Percentiles rank a stretch among this genome's conserved stretches.
Evolutionary conservation across 92 coral and sea anemone genomes (phyloP).

Genomic region (Epizoanthus stellaris): DNA sequence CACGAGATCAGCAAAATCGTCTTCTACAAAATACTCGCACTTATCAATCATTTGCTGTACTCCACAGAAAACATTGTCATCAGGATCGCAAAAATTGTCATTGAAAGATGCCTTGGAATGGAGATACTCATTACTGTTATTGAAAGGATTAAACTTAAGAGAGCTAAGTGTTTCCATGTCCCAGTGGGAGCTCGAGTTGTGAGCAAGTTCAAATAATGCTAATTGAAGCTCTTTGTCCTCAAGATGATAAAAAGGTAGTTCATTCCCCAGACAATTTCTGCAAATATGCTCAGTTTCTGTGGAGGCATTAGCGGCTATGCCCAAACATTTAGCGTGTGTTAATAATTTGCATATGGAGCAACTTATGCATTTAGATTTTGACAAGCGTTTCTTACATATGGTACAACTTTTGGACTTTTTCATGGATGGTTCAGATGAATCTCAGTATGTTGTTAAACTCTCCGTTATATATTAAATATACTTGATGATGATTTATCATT

Average conservation of each 20-base stretch:
- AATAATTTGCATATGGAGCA: constrained; percentile 27
- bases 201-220: constrained; percentile 27
- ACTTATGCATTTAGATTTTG: constrained; percentile 10
- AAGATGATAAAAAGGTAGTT: background rate
- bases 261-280: background rate
- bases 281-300: constrained; percentile 13
- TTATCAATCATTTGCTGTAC: constrained; percentile 11
- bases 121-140: background rate
- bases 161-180: constrained; percentile 7
- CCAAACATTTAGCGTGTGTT: constrained; percentile 8
- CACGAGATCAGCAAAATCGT: background rate
- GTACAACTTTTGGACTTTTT: constrained; percentile 10
- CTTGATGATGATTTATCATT: too few relatives aligned
- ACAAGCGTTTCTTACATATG: constrained; percentile 6
- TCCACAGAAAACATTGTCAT: constrained; percentile 1
- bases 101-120: constrained; percentile 29
- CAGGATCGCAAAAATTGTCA: background rate
- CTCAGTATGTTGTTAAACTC: too few relatives aligned
- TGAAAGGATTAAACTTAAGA: too few relatives aligned
- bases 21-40: constrained; percentile 16
- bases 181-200: constrained; percentile 2
- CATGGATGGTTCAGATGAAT: background rate
- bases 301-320: background rate
- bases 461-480: too few relatives aligned
- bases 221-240: constrained; percentile 12